Percentiles rank a stretch among this genome's conserved stretches.
phyloP scores from a whole-genome alignment of 2,888 invertebrate species.

The Noctuana brunneofusca region DNA sequence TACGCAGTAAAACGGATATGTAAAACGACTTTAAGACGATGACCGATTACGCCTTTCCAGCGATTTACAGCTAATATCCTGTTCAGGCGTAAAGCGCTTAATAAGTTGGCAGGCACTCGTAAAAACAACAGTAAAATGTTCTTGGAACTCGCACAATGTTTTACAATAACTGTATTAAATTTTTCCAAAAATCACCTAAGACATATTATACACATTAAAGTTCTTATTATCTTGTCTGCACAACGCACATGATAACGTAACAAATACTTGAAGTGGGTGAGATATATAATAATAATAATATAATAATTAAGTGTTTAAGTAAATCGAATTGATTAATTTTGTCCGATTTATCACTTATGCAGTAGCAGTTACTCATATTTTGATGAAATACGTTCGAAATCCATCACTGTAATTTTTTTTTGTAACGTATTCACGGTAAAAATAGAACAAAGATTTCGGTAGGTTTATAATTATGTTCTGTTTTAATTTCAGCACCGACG shows the following conservation, averaged over 20 bases:
- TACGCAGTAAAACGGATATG: conserved; percentile 73
- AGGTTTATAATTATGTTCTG: background rate
- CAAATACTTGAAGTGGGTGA: background rate
- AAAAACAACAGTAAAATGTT: conserved; percentile 63
- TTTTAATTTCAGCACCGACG: conserved; percentile 85
- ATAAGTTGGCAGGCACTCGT: conserved; percentile 52
- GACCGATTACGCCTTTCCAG: conserved; percentile 59
- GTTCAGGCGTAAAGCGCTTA: conserved; percentile 62
- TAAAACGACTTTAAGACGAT: conserved; percentile 68
- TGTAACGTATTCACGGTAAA: too few relatives aligned
- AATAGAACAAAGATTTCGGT: too few relatives aligned
- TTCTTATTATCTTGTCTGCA: background rate
- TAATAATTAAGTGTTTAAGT: too few relatives aligned
- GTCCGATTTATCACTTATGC: too few relatives aligned
- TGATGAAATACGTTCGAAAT: too few relatives aligned
- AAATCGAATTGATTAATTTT: too few relatives aligned
- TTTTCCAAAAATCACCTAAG: conserved; percentile 10
- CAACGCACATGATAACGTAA: background rate
- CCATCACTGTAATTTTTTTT: too few relatives aligned
- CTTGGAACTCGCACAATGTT: conserved; percentile 46
- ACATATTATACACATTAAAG: background rate
- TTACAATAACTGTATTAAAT: conserved; percentile 29
- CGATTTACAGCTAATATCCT: conserved; percentile 73
- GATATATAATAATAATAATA: too few relatives aligned
- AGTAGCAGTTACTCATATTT: too few relatives aligned